These are phyloP conservation scores for Buceros bicornis DNA, from an alignment of 2,797 vertebrate species.

Conservation along the genomic window DNA sequence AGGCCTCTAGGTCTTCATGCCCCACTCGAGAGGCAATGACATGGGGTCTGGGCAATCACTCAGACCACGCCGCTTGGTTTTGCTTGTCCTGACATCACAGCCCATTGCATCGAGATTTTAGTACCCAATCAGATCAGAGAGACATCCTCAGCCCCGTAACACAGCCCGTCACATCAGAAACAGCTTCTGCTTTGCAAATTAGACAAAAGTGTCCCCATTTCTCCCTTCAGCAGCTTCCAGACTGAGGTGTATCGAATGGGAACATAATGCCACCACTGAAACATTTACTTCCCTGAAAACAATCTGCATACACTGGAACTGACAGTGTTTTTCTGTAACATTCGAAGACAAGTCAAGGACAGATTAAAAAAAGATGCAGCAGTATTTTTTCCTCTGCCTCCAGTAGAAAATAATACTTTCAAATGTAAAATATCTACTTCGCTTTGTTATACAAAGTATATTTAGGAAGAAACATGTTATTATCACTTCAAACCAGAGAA, in stretches of 20 bases:
- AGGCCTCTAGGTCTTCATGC: neutral
- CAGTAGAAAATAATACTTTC: neutral
- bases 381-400: neutral
- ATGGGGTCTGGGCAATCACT: neutral
- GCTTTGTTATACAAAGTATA: neutral
- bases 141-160: neutral
- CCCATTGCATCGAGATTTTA: neutral
- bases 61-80: accelerated
- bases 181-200: neutral
- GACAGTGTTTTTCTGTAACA: conserved; percentile 22
- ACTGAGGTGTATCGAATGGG: conserved; percentile 36
- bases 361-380: conserved; percentile 15
- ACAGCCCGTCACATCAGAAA: neutral
- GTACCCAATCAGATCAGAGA: neutral
- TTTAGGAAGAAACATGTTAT: neutral
- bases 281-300: conserved; percentile 47
- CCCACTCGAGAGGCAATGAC: neutral
- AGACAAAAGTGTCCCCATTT: neutral
- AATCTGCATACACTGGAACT: neutral
- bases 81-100: no score
- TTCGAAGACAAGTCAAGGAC: conserved; percentile 67
- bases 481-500: conserved; percentile 46
- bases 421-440: conserved; percentile 46
- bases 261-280: neutral
- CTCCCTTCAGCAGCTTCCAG: neutral